phyloP scores from a whole-genome alignment of 2,113 vertebrate genomes.

The Oncorhynchus nerka region DNA sequence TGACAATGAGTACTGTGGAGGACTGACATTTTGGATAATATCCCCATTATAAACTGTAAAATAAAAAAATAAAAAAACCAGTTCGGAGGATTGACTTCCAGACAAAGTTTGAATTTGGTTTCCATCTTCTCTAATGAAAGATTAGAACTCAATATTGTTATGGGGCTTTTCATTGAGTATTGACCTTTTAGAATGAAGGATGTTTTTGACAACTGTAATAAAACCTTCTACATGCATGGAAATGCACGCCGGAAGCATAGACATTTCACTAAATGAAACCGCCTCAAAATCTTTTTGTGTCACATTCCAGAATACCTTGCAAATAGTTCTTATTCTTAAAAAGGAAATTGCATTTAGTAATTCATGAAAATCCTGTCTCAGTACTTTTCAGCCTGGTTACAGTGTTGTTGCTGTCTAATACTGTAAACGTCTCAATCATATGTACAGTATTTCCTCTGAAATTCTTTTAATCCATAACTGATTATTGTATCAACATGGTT shows the following conservation, averaged over 20 bases:
- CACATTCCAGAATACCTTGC: neutral
- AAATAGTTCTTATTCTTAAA: neutral
- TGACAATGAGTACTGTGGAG: too few species aligned
- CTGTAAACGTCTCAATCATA: neutral
- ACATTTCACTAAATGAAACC: neutral
- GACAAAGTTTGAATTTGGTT: conserved; percentile 43
- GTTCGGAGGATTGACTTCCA: conserved; percentile 37
- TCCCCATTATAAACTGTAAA: too few species aligned
- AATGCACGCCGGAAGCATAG: conserved; percentile 4
- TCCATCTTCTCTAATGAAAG: conserved; percentile 41
- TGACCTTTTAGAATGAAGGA: conserved; percentile 64
- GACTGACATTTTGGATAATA: too few species aligned
- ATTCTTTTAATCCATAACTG: neutral
- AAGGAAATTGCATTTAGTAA: neutral
- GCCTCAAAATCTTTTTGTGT: neutral
- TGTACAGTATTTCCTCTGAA: neutral
- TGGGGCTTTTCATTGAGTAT: conserved; percentile 49
- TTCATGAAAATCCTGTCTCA: neutral
- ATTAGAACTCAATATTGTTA: conserved; percentile 50
- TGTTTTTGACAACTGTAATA: conserved; percentile 39
- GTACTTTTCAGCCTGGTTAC: neutral
- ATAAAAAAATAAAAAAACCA: accelerated
- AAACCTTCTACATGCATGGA: conserved; percentile 25
- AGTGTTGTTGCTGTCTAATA: neutral
- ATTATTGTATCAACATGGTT: neutral